These are phyloP conservation scores for Drosophila takahashii DNA, from an alignment of 1,140 invertebrate genomes.

Conservation along the genomic window DNA sequence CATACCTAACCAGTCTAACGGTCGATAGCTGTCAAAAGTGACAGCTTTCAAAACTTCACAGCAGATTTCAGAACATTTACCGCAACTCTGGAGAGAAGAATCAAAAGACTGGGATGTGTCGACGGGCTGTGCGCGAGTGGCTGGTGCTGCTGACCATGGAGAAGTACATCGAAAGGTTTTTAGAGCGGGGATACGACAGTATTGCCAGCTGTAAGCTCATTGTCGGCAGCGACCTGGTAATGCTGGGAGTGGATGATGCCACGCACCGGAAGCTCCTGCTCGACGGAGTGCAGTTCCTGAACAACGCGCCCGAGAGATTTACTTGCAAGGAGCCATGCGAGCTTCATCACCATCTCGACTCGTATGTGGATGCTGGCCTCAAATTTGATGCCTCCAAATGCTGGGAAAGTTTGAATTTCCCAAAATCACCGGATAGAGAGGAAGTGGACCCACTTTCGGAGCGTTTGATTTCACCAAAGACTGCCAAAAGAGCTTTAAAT, in stretches of 20 bases:
- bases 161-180: constrained; percentile 31
- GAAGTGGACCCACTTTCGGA: too few species aligned
- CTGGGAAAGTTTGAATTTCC: not conserved
- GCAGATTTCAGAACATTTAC: not conserved
- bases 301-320: constrained; percentile 22
- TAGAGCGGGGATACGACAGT: constrained; percentile 33
- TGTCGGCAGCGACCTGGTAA: constrained; percentile 31
- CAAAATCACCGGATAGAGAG: not conserved
- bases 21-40: not conserved
- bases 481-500: not conserved
- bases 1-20: not conserved
- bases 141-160: constrained; percentile 61
- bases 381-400: not conserved
- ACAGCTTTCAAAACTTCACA: constrained; percentile 10
- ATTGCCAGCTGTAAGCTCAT: constrained; percentile 52
- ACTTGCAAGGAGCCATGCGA: constrained; percentile 32
- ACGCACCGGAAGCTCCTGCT: constrained; percentile 42
- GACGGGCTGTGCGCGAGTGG: constrained; percentile 51
- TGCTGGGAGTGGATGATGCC: constrained; percentile 47
- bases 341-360: not conserved
- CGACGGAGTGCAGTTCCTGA: constrained; percentile 42
- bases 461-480: not conserved
- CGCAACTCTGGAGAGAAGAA: not conserved
- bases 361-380: not conserved
- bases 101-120: constrained; percentile 25